A percentile compares a stretch with the other conserved stretches of the same genome.
Conservation (phyloP, 2,113 vertebrate species). For the Thryonomys swinderianus region DNA sequence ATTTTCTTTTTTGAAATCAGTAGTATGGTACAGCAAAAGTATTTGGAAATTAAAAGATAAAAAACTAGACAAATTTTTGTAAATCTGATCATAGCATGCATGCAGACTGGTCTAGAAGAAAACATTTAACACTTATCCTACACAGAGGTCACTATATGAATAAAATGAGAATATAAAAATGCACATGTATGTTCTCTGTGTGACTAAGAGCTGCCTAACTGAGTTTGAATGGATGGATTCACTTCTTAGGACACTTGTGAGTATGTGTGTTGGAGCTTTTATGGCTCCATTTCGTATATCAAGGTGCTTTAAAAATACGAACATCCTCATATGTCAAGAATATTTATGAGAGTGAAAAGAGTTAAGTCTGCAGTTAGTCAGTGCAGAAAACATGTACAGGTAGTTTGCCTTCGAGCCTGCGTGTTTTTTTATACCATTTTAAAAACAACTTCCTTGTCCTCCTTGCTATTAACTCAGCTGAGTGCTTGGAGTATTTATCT, state of each 20-base stretch:
- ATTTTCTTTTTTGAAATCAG: background rate
- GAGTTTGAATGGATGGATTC: background rate
- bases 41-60: conserved; percentile 10
- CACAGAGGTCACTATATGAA: background rate
- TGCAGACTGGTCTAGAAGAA: background rate
- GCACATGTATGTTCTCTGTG: background rate
- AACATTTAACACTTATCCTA: background rate
- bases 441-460: background rate
- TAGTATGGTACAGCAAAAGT: background rate
- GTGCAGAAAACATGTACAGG: background rate
- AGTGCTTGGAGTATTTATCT: background rate
- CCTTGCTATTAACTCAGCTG: background rate
- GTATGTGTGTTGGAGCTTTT: background rate
- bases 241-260: background rate
- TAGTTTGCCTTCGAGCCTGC: background rate
- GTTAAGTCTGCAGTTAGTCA: background rate
- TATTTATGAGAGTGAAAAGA: background rate
- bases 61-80: background rate
- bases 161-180: background rate
- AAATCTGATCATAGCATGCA: background rate
- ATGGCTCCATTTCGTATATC: background rate
- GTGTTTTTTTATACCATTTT: background rate
- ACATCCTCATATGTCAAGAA: background rate
- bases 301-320: background rate
- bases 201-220: background rate